phyloP scores from a whole-genome alignment of 2,113 vertebrate species.

The Noturus placidus region DNA sequence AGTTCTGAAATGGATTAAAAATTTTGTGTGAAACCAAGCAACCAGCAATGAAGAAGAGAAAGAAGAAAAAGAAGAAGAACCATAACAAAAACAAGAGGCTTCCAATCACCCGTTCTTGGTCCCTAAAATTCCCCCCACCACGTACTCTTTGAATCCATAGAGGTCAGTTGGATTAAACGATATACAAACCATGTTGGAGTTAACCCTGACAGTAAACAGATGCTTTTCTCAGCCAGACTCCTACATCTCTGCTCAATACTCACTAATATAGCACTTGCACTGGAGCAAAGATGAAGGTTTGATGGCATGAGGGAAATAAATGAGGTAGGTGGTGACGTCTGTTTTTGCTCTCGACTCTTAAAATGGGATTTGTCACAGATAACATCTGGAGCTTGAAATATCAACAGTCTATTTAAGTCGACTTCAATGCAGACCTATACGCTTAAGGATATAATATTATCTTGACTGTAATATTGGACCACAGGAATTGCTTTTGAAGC shows the following conservation, averaged over 20 bases:
- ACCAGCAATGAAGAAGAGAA: background rate
- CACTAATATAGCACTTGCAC: constrained; percentile 16
- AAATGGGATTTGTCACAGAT: constrained; percentile 16
- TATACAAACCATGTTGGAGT: background rate
- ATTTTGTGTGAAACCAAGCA: background rate
- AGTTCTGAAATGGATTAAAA: background rate
- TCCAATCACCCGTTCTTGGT: background rate
- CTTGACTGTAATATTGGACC: background rate
- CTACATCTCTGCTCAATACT: background rate
- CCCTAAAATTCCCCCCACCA: too few species aligned
- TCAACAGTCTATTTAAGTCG: constrained; percentile 1
- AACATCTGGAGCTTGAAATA: background rate
- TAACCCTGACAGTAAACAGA: constrained; percentile 35
- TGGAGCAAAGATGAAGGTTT: constrained; percentile 22
- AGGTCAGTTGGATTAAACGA: background rate
- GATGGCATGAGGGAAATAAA: constrained; percentile 22
- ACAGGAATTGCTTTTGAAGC: background rate
- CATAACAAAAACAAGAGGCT: background rate
- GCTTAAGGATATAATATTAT: background rate
- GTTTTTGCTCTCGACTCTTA: constrained; percentile 26
- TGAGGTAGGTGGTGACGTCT: background rate
- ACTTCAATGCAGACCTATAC: background rate
- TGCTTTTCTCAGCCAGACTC: background rate
- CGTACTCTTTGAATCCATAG: background rate
- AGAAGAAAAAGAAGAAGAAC: background rate